Conservation (phyloP, 1,140 invertebrate genomes). For the Camponotus pennsylvanicus region DNA sequence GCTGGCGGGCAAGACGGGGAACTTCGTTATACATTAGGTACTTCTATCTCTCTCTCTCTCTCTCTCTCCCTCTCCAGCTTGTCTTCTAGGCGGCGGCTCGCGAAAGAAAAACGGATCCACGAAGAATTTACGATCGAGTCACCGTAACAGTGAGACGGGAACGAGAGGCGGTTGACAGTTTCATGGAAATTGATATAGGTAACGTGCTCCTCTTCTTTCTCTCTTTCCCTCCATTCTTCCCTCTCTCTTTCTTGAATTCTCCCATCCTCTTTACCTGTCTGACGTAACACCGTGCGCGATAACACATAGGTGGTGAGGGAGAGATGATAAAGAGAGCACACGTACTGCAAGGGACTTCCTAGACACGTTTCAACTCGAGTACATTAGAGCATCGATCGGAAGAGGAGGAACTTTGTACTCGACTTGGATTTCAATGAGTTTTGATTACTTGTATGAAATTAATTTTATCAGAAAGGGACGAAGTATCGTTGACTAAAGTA, state of each 20-base stretch:
- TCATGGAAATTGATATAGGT: slow-evolving; percentile 61
- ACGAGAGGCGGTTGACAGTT: slow-evolving; percentile 43
- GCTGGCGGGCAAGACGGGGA: slow-evolving; percentile 45
- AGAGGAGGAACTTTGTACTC: background rate
- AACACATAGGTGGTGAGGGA: slow-evolving; percentile 42
- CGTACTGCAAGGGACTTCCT: slow-evolving; percentile 54
- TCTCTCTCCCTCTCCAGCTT: background rate
- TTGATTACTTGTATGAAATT: slow-evolving; percentile 56
- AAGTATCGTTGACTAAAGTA: background rate
- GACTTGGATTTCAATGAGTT: slow-evolving; percentile 48
- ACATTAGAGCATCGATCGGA: slow-evolving; percentile 58
- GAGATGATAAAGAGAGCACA: slow-evolving; percentile 54
- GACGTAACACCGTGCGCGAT: slow-evolving; percentile 54
- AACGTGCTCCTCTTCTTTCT: slow-evolving; percentile 49
- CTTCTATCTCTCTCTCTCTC: background rate
- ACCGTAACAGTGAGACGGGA: slow-evolving; percentile 28
- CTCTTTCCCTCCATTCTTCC: background rate
- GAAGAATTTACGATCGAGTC: slow-evolving; percentile 62
- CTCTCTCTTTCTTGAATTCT: background rate
- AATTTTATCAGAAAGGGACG: slow-evolving; percentile 20
- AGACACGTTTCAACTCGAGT: slow-evolving; percentile 58
- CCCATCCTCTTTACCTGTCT: background rate
- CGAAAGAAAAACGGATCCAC: slow-evolving; percentile 40
- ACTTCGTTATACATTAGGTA: slow-evolving; percentile 54
- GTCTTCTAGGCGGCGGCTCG: background rate